Evolutionary conservation across 2,797 vertebrate species (phyloP).

Genomic region (Hydrophis major): DNA sequence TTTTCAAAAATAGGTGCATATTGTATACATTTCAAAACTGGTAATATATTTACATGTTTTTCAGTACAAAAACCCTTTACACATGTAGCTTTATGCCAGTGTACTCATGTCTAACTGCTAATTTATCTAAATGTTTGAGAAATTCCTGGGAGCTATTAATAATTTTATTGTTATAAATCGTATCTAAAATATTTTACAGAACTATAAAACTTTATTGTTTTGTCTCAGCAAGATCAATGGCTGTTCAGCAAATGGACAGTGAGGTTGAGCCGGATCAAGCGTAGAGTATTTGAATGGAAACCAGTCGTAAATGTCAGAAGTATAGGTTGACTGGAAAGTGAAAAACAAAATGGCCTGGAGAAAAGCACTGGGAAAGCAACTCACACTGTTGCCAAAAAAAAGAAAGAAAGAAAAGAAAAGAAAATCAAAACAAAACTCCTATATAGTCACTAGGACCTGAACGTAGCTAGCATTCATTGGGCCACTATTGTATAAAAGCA

Average conservation of each 20-base stretch:
- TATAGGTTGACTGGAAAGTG: neutral
- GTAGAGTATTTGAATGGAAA: too few species aligned
- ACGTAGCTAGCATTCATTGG: neutral
- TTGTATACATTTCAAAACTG: conserved; percentile 23
- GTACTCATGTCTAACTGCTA: neutral
- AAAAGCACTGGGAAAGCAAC: neutral
- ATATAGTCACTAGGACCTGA: neutral
- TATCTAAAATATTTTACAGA: neutral
- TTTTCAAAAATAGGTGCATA: conserved; percentile 38
- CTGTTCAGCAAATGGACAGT: neutral
- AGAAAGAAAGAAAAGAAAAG: neutral
- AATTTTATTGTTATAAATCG: neutral
- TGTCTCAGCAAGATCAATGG: neutral
- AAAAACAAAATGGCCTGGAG: neutral
- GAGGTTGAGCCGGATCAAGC: neutral
- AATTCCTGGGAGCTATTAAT: neutral
- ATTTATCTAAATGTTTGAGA: conserved; percentile 17
- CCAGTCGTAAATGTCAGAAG: too few species aligned
- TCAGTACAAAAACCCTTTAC: too few species aligned
- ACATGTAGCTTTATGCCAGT: neutral
- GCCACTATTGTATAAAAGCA: neutral
- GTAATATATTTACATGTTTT: neutral
- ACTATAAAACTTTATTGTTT: neutral
- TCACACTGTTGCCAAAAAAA: neutral
- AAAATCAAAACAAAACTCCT: neutral